Percentiles rank a stretch among this genome's conserved stretches.
Conservation (phyloP, 2,113 vertebrate species). For the Ammodramus savannarum region DNA sequence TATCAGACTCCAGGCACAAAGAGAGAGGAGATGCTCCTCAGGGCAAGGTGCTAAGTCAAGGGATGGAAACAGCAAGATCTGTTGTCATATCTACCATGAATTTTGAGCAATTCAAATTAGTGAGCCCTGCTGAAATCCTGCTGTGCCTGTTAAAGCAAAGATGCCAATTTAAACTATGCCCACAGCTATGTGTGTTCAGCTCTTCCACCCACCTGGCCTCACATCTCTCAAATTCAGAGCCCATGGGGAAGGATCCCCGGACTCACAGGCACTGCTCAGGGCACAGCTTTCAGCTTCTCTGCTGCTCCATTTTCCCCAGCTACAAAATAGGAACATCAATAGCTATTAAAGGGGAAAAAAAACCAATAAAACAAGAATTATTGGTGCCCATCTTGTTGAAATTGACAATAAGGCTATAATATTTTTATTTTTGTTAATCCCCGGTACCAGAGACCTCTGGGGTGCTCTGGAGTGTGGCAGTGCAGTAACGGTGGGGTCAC, state of each 20-base stretch:
- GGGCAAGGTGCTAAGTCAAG: neutral
- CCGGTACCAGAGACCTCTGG: neutral
- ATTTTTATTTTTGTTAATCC: neutral
- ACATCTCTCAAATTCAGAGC: neutral
- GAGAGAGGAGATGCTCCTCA: neutral
- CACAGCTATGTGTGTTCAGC: neutral
- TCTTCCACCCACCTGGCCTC: neutral
- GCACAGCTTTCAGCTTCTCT: neutral
- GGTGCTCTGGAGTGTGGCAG: neutral
- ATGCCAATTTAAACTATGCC: neutral
- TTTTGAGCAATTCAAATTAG: neutral
- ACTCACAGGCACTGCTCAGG: neutral
- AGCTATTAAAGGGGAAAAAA: neutral
- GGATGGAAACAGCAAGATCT: neutral
- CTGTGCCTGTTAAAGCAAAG: neutral
- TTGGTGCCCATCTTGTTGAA: rapidly evolving
- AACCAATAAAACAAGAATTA: neutral
- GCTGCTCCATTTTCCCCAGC: neutral
- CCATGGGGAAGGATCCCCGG: neutral
- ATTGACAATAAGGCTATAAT: neutral
- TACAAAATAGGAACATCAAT: neutral
- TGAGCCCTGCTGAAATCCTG: neutral
- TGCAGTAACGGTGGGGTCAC: neutral
- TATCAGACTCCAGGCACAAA: neutral
- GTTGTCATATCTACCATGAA: rapidly evolving